These are phyloP conservation scores for Gallinago media DNA, from an alignment of 2,113 vertebrate species.

Conservation along the genomic window DNA sequence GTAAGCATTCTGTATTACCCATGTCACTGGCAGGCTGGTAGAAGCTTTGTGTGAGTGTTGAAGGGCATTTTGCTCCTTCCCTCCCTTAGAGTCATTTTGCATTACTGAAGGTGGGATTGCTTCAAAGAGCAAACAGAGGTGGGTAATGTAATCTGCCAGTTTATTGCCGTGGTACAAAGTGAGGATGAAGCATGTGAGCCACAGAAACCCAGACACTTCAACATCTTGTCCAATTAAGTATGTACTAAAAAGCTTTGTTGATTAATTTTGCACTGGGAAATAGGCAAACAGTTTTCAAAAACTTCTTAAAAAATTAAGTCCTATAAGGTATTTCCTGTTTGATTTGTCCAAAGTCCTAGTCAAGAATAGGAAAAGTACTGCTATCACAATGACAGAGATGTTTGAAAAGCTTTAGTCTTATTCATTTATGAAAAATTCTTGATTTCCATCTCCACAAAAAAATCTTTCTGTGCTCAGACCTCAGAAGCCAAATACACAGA, in stretches of 20 bases:
- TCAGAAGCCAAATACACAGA: background rate
- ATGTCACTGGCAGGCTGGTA: background rate
- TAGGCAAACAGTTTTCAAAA: background rate
- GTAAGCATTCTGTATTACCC: no score
- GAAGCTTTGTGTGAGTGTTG: background rate
- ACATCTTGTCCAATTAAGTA: background rate
- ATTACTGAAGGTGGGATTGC: background rate
- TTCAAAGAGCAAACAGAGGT: background rate
- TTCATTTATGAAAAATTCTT: background rate
- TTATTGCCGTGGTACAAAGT: background rate
- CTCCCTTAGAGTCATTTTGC: background rate
- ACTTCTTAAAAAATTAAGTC: background rate
- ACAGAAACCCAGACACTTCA: background rate
- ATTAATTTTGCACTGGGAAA: background rate
- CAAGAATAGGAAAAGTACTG: background rate
- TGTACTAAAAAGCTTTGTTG: background rate
- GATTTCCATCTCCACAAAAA: background rate
- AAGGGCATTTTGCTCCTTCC: background rate
- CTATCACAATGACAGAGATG: background rate
- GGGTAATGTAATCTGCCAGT: accelerated
- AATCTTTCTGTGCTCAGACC: background rate
- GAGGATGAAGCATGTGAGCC: background rate
- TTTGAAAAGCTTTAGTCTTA: background rate
- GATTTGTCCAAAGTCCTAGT: background rate
- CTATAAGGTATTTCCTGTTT: background rate